phyloP scores from a whole-genome alignment of 2,888 invertebrate genomes.

The Lapara coniferarum region DNA sequence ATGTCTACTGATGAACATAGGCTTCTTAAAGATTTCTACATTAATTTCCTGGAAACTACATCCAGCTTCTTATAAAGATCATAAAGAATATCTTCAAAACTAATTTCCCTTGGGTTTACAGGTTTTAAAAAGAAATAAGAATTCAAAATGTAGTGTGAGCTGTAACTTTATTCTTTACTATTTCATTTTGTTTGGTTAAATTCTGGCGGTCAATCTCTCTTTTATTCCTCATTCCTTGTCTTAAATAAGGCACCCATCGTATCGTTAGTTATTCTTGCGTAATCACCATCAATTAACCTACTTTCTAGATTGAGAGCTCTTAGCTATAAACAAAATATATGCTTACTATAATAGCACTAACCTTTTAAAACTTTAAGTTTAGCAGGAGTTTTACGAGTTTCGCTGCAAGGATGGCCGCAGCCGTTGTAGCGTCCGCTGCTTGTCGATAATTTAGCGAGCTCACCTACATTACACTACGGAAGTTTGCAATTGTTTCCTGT shows the following conservation, averaged over 20 bases:
- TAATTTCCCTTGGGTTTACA: too few relatives aligned
- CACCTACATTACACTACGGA: conserved; percentile 42
- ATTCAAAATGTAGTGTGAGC: too few relatives aligned
- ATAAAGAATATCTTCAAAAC: too few relatives aligned
- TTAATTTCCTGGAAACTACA: too few relatives aligned
- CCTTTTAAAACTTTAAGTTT: neutral
- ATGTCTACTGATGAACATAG: neutral
- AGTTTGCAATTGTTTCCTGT: conserved; percentile 41
- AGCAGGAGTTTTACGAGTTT: neutral
- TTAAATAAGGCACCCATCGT: too few relatives aligned
- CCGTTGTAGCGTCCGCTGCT: conserved; percentile 27
- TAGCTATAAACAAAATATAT: neutral
- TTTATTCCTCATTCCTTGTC: too few relatives aligned
- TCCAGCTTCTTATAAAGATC: too few relatives aligned
- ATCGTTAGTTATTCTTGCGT: too few relatives aligned
- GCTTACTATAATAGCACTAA: neutral
- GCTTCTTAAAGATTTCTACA: neutral
- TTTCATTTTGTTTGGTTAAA: too few relatives aligned
- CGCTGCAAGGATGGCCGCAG: neutral
- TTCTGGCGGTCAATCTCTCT: too few relatives aligned
- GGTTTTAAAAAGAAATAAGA: too few relatives aligned
- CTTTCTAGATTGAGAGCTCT: neutral
- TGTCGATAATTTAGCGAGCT: conserved; percentile 41
- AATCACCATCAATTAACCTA: neutral
- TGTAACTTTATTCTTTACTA: too few relatives aligned